Base-by-base conservation (phyloP, 2,888 invertebrate species). In the Euzophera pinguis region DNA sequence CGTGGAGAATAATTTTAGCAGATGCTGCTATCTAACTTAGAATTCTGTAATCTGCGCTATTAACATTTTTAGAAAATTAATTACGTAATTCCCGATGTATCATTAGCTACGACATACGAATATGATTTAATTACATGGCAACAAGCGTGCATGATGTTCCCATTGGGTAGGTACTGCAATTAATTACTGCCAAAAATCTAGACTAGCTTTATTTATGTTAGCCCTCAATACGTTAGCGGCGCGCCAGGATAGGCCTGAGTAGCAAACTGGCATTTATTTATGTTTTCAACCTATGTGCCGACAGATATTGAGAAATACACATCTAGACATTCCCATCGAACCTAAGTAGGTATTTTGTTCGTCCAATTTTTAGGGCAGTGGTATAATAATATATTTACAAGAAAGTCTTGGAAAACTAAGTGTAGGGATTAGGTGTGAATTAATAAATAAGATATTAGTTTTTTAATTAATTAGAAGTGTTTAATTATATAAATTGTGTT, bases 271-370 rank as follows among this genome's bases (percentile, higher is more conserved):
- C 12, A 42, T 35, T 49, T 50, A 50, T 50, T 50, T 50, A 41
- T 50, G 50, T 50, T 50, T 42, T 34, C 8, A 13, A 50, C 8
- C 6, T 42, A 17, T 16, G 34, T 17, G 41, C 16, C 34, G 41
- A 50, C 14, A 39, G 41, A 50, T 16, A 39, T 39, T 14, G 32
- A 39, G 16, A 41, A 39, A 50, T 50, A 50, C 35, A 1, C 27
- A n/a, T 41, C 14, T 32, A 39, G 13, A 29, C 45, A 59, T 55
- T 34, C 52, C 54, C 59, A 58, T 29, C 29, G 10, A 38, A 13
- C 13, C 9, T 38, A 3, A 38, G 13, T 13, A 3, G 13, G 13
- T 13, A 22, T 5, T 22, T 22, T 22, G 5, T 22, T 22, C 22
- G 22, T 5, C 22, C 22, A 22, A 22, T 22, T 35, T 10, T 35